Evolutionary conservation across 2,888 invertebrate genomes (phyloP).

Genomic region (Nysson spinosus): DNA sequence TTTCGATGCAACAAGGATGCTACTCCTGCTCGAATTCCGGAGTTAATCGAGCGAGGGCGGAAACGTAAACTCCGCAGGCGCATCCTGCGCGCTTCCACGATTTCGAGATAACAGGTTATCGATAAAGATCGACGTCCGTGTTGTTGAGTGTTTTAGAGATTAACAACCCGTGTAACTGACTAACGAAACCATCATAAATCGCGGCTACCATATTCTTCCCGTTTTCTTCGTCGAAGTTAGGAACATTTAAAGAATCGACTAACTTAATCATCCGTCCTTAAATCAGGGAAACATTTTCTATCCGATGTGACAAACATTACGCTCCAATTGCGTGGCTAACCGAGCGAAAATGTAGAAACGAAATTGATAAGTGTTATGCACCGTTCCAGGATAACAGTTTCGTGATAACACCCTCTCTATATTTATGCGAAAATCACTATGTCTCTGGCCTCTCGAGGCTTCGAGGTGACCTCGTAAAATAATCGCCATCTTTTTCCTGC

Average conservation of each 20-base stretch:
- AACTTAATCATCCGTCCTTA: not conserved
- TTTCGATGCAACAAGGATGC: not conserved
- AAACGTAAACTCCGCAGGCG: conserved; percentile 25
- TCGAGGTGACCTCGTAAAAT: no score
- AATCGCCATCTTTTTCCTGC: no score
- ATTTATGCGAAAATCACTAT: not conserved
- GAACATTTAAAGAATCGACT: conserved; percentile 3
- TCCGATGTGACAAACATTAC: not conserved
- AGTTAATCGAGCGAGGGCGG: conserved; percentile 29
- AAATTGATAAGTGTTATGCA: not conserved
- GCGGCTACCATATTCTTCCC: conserved; percentile 1
- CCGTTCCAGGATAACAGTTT: not conserved
- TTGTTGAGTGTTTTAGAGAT: conserved; percentile 12
- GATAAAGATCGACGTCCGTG: conserved; percentile 31
- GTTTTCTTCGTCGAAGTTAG: conserved; percentile 1
- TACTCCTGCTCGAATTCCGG: not conserved
- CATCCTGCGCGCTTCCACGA: conserved; percentile 13
- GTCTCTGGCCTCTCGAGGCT: not conserved
- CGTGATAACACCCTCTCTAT: not conserved
- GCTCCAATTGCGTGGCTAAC: conserved; percentile 31
- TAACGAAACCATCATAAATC: conserved; percentile 27
- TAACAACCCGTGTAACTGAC: conserved; percentile 22
- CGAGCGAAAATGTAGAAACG: not conserved
- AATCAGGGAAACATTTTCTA: not conserved
- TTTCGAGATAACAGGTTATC: conserved; percentile 37